Evolutionary conservation across 2,113 vertebrate genomes (phyloP), one percentile per base, ranked within the genome.

Genomic region (Prolemur simus): DNA sequence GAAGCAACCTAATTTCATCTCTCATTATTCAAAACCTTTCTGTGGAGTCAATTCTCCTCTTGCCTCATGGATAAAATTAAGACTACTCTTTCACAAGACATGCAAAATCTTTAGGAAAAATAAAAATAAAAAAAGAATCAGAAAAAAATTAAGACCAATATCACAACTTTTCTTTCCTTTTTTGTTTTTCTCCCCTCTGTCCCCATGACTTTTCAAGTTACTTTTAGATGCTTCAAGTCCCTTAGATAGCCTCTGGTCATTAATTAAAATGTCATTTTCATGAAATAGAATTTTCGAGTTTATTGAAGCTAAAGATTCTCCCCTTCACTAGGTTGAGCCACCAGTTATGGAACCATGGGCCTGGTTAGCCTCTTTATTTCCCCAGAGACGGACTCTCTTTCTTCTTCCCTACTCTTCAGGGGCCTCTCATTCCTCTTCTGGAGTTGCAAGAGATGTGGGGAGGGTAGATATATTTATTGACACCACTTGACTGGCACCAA

Each of bases 181-280:
- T 63, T 63, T 63, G 60, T 63, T 63, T 63, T 63, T 63, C 27
- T 63, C 27, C 11, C 11, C 27, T 29, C 13, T 63, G 60, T 11
- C 58, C 58, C 4, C 18, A 47, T 42, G 39, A 56, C 27, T 49
- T 84, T 93, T 78, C 39, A 93, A 25, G 37, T 87, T 87, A 63
- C 18, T 76, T 83, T 82, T 84, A 84, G 17, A 9, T 80, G 18
- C 15, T 76, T 74, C 21, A 47, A 47, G 4, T 37, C 4, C 37
- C 23, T 76, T 2, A 11, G 80, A 86, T 17, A 56, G 42, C 78
- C 73, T 78, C 1, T 39, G 42, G 32, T 54, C 63, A 63, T 45
- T 93, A 39, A 29, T 32, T 87, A 71, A 87, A 93, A 86, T 89
- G n/a, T 76, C 66, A 69, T 89, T 85, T 90, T 49, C 14, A 27